These are phyloP conservation scores for Remorina albescens DNA, from an alignment of 2,797 vertebrate genomes.

Conservation along the genomic window DNA sequence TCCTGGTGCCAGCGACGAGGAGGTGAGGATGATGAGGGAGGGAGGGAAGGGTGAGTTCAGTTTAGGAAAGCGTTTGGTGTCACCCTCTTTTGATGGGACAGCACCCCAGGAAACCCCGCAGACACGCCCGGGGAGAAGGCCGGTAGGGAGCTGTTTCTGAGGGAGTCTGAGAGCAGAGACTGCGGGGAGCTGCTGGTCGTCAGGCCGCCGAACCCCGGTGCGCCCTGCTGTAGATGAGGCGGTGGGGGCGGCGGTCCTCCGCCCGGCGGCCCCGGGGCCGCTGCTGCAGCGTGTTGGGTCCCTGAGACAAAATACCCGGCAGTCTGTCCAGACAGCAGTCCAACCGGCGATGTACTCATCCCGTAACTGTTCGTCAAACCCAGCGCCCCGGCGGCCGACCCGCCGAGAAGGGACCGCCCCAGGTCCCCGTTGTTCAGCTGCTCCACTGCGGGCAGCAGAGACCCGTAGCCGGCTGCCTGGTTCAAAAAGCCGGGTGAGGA, in stretches of 20 bases:
- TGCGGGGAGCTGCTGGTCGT: constrained; percentile 69
- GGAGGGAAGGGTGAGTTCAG: constrained; percentile 65
- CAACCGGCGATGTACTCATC: constrained; percentile 81
- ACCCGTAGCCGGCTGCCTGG: constrained; percentile 80
- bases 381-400: constrained; percentile 67
- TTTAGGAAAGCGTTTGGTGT: constrained; percentile 82
- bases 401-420: constrained; percentile 79
- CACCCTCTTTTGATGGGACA: constrained; percentile 83
- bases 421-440: constrained; percentile 82
- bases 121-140: constrained; percentile 77
- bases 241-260: constrained; percentile 46
- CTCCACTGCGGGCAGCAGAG: constrained; percentile 82
- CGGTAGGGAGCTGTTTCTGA: constrained; percentile 76
- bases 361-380: constrained; percentile 82
- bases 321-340: constrained; percentile 82
- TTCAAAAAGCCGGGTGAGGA: constrained; percentile 80
- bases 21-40: neutral
- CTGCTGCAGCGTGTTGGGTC: constrained; percentile 66
- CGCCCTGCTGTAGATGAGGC: constrained; percentile 72
- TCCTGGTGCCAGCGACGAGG: constrained; percentile 37
- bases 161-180: constrained; percentile 80
- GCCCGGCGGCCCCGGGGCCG: constrained; percentile 58
- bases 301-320: constrained; percentile 83
- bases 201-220: constrained; percentile 67
- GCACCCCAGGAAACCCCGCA: constrained; percentile 75